These are phyloP conservation scores for Cryptocephalus primarius DNA, from an alignment of 2,888 invertebrate genomes.

Conservation along the genomic window DNA sequence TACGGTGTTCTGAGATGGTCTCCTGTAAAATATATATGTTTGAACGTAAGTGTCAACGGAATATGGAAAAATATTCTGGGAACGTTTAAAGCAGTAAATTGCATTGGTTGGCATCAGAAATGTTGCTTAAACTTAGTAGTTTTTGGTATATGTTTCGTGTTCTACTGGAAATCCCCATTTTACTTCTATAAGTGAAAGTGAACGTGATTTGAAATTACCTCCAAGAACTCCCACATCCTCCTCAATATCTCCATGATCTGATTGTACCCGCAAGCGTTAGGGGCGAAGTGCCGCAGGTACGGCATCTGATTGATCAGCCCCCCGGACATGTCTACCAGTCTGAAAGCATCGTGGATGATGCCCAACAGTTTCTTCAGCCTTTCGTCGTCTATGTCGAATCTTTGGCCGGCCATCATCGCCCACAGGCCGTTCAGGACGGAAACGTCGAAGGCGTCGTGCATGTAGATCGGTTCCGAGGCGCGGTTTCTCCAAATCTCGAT, in stretches of 20 bases:
- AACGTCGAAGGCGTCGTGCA: conserved; percentile 41
- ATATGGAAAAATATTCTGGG: too few species aligned
- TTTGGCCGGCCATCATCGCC: conserved; percentile 53
- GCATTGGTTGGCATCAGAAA: too few species aligned
- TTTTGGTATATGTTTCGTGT: too few species aligned
- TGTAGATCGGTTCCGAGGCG: conserved; percentile 32
- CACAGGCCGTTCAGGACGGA: conserved; percentile 58
- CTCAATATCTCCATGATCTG: conserved; percentile 41
- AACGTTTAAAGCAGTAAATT: too few species aligned
- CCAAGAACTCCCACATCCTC: conserved; percentile 46
- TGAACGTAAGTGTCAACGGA: too few species aligned
- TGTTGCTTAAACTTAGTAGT: too few species aligned
- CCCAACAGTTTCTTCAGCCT: conserved; percentile 44
- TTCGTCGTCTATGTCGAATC: conserved; percentile 47
- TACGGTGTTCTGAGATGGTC: conserved; percentile 43
- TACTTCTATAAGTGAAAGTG: too few species aligned
- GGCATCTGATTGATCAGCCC: conserved; percentile 60
- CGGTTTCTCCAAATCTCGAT: conserved; percentile 36
- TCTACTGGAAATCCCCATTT: too few species aligned
- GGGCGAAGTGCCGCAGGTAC: conserved; percentile 52
- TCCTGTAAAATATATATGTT: conserved; percentile 34
- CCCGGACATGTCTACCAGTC: conserved; percentile 52
- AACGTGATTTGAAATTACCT: conserved; percentile 27
- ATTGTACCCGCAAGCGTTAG: conserved; percentile 51
- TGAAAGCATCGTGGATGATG: conserved; percentile 51